A percentile compares a stretch with the other conserved stretches of the same genome.
phyloP scores from a whole-genome alignment of 2,113 vertebrate genomes.

The Stictonetta naevosa region DNA sequence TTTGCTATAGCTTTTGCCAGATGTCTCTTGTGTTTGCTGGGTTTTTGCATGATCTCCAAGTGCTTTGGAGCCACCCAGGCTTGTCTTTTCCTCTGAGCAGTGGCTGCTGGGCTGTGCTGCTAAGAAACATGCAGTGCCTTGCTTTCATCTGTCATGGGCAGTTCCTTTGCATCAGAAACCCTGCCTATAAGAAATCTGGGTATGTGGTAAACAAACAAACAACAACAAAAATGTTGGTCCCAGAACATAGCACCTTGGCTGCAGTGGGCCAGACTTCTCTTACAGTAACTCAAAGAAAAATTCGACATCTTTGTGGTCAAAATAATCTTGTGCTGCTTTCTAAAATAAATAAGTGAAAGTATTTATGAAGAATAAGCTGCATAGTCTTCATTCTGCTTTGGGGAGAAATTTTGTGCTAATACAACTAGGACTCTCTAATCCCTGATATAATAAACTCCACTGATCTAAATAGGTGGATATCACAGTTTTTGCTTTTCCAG shows the following conservation, averaged over 20 bases:
- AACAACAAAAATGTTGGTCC: neutral
- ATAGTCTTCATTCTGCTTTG: neutral
- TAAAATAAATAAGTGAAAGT: neutral
- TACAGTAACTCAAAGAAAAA: constrained; percentile 15
- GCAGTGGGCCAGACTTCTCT: neutral
- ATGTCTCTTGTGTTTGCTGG: neutral
- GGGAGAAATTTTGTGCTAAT: constrained; percentile 69
- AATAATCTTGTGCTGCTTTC: neutral
- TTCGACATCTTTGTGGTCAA: neutral
- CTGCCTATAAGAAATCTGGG: neutral
- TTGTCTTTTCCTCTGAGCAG: neutral
- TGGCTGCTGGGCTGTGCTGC: neutral
- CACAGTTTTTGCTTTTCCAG: constrained; percentile 44
- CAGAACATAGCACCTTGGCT: neutral
- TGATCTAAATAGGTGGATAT: constrained; percentile 33
- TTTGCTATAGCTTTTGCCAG: neutral
- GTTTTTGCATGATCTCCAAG: neutral
- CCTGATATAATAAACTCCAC: constrained; percentile 32
- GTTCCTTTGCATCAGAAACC: neutral
- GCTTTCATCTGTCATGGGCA: neutral
- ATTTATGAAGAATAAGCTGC: constrained; percentile 54
- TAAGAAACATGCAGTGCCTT: neutral
- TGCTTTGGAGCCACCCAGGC: neutral
- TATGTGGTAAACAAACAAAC: neutral
- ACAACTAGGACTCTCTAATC: constrained; percentile 38